These are phyloP conservation scores for Mesocentrotus franciscanus DNA, from an alignment of 53 echinoderm and acorn worm genomes.

Conservation along the genomic window DNA sequence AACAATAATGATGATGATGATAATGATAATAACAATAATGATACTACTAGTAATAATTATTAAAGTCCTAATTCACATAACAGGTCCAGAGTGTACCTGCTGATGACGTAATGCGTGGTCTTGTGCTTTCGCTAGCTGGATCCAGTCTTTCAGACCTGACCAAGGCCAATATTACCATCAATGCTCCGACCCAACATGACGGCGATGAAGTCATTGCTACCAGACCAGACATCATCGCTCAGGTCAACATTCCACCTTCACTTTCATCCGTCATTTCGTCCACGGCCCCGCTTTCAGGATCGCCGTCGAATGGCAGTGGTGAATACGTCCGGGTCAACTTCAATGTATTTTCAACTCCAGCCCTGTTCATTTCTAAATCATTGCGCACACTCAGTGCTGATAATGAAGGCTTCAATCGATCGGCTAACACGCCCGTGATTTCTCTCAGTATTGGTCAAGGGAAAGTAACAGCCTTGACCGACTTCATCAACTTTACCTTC, in stretches of 20 bases:
- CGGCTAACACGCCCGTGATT: background rate
- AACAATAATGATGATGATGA: no score
- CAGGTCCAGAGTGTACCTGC: background rate
- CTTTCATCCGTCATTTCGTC: background rate
- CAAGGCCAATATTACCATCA: background rate
- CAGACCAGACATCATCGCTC: background rate
- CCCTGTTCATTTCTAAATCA: background rate
- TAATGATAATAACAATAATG: no score
- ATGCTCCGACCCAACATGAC: background rate
- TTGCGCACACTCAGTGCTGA: background rate
- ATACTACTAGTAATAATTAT: no score
- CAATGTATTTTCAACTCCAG: conserved; percentile 1
- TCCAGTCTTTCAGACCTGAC: background rate
- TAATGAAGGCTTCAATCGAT: conserved; percentile 7
- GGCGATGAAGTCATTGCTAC: background rate
- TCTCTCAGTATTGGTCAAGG: background rate
- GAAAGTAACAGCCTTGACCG: background rate
- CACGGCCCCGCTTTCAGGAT: background rate
- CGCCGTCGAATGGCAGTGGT: background rate
- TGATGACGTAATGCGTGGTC: background rate
- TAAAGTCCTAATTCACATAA: background rate
- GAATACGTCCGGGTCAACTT: background rate
- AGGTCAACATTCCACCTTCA: no score
- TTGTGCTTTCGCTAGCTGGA: background rate
- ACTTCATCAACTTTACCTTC: conserved; percentile 9